Evolutionary conservation across 2,888 invertebrate genomes (phyloP), one percentile per base, ranked within the genome.

Genomic region (Parochlus steinenii): DNA sequence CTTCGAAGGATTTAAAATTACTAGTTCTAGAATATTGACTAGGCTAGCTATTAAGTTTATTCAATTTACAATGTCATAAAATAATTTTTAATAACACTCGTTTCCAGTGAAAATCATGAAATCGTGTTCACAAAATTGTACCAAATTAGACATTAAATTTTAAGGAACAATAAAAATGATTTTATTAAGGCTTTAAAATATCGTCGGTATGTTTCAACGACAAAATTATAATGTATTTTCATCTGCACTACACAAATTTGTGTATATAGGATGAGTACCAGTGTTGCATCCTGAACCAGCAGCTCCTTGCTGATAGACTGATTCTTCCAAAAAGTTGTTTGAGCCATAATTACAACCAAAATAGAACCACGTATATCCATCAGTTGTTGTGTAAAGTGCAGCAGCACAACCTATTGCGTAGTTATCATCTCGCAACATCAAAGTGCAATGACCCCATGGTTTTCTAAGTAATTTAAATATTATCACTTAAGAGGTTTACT

Each of bases 371-470:
- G n/a, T 7, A n/a, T n/a, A n/a, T n/a, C n/a, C n/a, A 7, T 7
- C n/a, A 6, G 3, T 10, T 16, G 8, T 7, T 16, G 7, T 8
- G 11, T 18, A 30, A n/a, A 18, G 18, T 7, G 14, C 8, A 4
- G 17, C 30, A n/a, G 17, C n/a, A 18, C 30, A 30, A 4, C 30
- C 30, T 6, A 30, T 19, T 10, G n/a, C 17, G 5, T 17, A 8
- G 11, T 30, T 30, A n/a, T 30, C 30, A 8, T 30, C 30, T 10
- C 30, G 30, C 17, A 30, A 17, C 17, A 30, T 30, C n/a, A n/a
- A 17, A 4, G 30, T 30, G 18, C 17, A 30, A 10, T 30, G 30
- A 4, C 30, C 30, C 10, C 17, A 18, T 18, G n/a, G 16, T 4
- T n/a, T 5, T 10, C 28, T 28, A 14, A 11, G 25, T 12, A 25